These are phyloP conservation scores for Smutsia gigantea DNA, from an alignment of 2,797 vertebrate species.

Conservation along the genomic window DNA sequence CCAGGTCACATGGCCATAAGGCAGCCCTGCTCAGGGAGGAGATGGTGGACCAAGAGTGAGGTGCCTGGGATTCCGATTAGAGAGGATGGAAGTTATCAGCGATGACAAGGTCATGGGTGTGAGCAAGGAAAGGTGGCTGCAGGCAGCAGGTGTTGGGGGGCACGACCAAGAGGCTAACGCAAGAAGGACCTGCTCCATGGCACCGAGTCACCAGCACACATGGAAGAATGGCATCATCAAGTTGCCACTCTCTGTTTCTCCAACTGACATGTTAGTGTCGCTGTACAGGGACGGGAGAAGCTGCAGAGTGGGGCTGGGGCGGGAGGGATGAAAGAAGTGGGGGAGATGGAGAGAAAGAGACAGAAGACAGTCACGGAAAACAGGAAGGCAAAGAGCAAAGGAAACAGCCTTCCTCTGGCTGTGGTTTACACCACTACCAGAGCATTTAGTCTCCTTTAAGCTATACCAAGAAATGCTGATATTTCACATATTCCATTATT, in stretches of 20 bases:
- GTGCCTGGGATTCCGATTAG: background rate
- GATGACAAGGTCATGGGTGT: background rate
- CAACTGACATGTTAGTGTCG: rapidly evolving
- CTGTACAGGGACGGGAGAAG: rapidly evolving
- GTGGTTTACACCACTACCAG: background rate
- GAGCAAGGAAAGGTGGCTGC: background rate
- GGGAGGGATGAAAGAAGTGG: background rate
- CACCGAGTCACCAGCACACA: background rate
- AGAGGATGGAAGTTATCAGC: background rate
- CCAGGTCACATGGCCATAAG: background rate
- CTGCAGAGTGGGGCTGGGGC: background rate
- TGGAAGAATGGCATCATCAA: rapidly evolving
- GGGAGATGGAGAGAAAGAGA: background rate
- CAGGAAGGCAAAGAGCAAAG: background rate
- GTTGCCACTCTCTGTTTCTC: background rate
- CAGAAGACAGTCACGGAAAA: background rate
- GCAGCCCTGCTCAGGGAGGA: background rate
- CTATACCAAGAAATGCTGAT: background rate
- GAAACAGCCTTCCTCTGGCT: background rate
- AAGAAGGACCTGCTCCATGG: background rate
- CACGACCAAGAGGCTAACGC: background rate
- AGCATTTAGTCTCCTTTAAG: constrained; percentile 35
- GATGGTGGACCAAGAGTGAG: background rate
- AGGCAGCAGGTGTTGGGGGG: background rate
- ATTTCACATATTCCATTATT: background rate